Base-by-base conservation (phyloP, 2,113 vertebrate species). In the Prunella fulvescens region DNA sequence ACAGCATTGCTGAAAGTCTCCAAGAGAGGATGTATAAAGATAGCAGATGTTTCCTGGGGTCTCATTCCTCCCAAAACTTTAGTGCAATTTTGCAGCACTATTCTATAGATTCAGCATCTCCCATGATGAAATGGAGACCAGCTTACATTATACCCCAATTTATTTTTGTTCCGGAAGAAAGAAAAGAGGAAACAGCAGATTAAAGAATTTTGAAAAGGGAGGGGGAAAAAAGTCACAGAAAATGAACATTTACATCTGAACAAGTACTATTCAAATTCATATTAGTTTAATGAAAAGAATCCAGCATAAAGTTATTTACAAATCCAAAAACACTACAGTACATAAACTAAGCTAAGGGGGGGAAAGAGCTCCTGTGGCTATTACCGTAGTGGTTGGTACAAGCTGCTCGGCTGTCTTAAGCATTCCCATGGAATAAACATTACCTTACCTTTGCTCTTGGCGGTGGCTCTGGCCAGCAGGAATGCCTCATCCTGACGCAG, bases 371-470 rank as follows among this genome's bases (percentile, higher is more conserved):
- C 82, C 51, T 94, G 95, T 66, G 92, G 86, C 57, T 96, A 95
- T 95, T 86, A 97, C 82, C 39, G 51, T 22, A 97, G 96, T 50
- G 95, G 90, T 13, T 64, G 88, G 80, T 51, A 95, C 95, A 94
- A 95, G 84, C 81, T 94, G 92, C 96, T 97, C 7, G 77, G 97
- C 98, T 98, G 97, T 94, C 96, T 95, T 97, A 98, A 97, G 97
- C 98, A 98, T 98, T 98, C 98, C 96, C 98, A 97, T 85, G 90
- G 98, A 98, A 98, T 97, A 98, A 99, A 98, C 97, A 93, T 98
- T 97, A 98, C 98, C 98, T 99, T 99, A 99, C 98, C 98, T 99
- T 98, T 92, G 96, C 97, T 98, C 98, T 98, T 97, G 98, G 97
- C 97, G 98, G 97, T 97, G 98, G 97, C 97, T 98, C 98, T 97